phyloP scores from a whole-genome alignment of 2,113 vertebrate genomes.

The Ictidomys tridecemlineatus region DNA sequence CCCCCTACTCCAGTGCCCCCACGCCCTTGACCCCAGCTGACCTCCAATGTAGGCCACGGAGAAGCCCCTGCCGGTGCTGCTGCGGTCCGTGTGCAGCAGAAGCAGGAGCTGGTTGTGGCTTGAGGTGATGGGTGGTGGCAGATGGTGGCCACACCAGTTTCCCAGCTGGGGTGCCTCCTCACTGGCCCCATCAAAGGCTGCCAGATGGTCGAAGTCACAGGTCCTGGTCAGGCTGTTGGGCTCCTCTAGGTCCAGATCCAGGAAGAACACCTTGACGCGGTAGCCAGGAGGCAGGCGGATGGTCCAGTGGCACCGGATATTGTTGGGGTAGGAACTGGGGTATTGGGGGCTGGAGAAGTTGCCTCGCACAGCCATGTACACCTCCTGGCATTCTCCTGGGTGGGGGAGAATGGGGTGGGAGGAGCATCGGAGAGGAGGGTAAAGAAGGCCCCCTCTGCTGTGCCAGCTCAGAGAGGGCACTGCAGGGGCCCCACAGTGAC shows the following conservation, averaged over 20 bases:
- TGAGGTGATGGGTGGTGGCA: slow-evolving; percentile 88
- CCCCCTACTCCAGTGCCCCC: not conserved
- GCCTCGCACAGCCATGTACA: slow-evolving; percentile 90
- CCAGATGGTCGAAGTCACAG: slow-evolving; percentile 95
- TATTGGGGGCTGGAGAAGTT: slow-evolving; percentile 97
- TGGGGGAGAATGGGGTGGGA: not conserved
- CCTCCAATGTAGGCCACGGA: slow-evolving; percentile 94
- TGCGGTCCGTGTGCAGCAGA: slow-evolving; percentile 94
- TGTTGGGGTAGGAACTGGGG: slow-evolving; percentile 96
- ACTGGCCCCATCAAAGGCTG: slow-evolving; percentile 91
- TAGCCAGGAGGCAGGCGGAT: slow-evolving; percentile 84
- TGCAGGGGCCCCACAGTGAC: no score
- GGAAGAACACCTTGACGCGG: slow-evolving; percentile 93
- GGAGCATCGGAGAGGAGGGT: not conserved
- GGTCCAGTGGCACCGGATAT: slow-evolving; percentile 94
- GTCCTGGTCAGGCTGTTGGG: slow-evolving; percentile 91
- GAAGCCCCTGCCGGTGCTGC: slow-evolving; percentile 93
- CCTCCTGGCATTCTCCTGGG: slow-evolving; percentile 96
- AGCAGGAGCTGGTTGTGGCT: slow-evolving; percentile 92
- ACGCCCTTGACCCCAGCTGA: slow-evolving; percentile 78
- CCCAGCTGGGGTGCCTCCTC: slow-evolving; percentile 91
- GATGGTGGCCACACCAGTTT: slow-evolving; percentile 93
- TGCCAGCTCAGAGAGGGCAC: not conserved
- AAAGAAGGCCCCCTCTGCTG: not conserved
- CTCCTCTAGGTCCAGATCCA: slow-evolving; percentile 94